phyloP scores from a whole-genome alignment of 2,797 vertebrate species.

The Meriones psammophilus region DNA sequence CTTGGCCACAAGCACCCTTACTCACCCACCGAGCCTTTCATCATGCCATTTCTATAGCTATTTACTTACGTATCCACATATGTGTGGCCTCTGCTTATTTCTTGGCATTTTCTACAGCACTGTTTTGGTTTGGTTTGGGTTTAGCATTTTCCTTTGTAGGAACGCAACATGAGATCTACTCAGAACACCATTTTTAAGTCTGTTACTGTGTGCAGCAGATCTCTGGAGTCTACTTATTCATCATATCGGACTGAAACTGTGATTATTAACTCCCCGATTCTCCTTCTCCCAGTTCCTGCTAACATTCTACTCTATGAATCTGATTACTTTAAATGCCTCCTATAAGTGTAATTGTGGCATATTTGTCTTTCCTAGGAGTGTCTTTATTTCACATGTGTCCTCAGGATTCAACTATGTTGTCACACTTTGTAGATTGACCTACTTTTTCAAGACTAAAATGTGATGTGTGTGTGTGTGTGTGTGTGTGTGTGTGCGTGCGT shows the following conservation, averaged over 20 bases:
- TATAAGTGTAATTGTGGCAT: neutral
- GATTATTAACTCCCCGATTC: neutral
- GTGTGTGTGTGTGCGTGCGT: neutral
- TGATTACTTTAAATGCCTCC: neutral
- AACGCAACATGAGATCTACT: neutral
- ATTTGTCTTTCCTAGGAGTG: neutral
- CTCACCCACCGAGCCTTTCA: neutral
- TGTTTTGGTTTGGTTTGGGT: neutral
- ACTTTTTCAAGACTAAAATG: neutral
- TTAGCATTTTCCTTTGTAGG: neutral
- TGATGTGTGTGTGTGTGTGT: neutral
- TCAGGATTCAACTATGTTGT: neutral
- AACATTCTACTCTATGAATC: neutral
- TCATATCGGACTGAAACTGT: neutral
- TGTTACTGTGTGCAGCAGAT: neutral
- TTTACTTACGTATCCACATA: neutral
- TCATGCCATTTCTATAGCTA: neutral
- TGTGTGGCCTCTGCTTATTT: neutral
- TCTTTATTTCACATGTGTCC: neutral
- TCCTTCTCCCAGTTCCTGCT: neutral
- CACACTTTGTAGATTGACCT: neutral
- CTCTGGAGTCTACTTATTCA: neutral
- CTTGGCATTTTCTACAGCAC: neutral
- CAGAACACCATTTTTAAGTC: neutral
- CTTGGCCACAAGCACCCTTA: neutral